Percentiles rank a stretch among this genome's conserved stretches.
Conservation (phyloP, 2,797 vertebrate genomes). For the Craterocephalus amniculus region DNA sequence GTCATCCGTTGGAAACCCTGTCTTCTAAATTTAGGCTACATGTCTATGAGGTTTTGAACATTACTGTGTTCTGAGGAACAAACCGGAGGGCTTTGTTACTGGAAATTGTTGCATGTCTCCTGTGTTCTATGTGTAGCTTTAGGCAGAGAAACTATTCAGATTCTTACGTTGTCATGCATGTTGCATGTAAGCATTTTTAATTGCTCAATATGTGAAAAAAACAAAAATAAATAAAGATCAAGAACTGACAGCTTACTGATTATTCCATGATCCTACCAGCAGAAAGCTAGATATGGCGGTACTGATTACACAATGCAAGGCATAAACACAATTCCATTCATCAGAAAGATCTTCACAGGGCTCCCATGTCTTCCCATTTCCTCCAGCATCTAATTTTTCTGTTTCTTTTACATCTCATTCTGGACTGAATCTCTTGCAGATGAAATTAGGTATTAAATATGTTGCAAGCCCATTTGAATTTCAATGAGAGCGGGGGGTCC, state of each 20-base stretch:
- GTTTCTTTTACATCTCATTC: constrained; percentile 38
- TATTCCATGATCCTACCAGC: constrained; percentile 28
- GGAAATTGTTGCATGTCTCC: not conserved
- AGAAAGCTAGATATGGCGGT: constrained; percentile 40
- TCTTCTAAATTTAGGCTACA: too few species aligned
- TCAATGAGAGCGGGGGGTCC: constrained; percentile 48
- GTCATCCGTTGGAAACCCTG: too few species aligned
- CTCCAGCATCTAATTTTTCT: constrained; percentile 47
- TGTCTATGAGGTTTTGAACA: too few species aligned
- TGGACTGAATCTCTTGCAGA: constrained; percentile 50
- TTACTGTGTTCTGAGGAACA: too few species aligned
- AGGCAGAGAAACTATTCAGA: not conserved
- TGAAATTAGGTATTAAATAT: constrained; percentile 68
- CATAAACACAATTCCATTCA: constrained; percentile 43
- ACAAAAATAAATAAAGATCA: not conserved
- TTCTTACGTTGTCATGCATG: not conserved
- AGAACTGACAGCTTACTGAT: constrained; percentile 3
- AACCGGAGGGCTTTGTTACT: not conserved
- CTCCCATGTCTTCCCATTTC: constrained; percentile 37
- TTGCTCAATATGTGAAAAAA: not conserved
- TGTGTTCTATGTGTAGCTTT: not conserved
- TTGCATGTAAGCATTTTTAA: constrained; percentile 3
- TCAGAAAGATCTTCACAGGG: constrained; percentile 26
- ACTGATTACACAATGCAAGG: constrained; percentile 35
- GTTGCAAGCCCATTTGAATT: constrained; percentile 59